Conservation (phyloP, 1,140 invertebrate species). For the Alviniconcha marisindica region DNA sequence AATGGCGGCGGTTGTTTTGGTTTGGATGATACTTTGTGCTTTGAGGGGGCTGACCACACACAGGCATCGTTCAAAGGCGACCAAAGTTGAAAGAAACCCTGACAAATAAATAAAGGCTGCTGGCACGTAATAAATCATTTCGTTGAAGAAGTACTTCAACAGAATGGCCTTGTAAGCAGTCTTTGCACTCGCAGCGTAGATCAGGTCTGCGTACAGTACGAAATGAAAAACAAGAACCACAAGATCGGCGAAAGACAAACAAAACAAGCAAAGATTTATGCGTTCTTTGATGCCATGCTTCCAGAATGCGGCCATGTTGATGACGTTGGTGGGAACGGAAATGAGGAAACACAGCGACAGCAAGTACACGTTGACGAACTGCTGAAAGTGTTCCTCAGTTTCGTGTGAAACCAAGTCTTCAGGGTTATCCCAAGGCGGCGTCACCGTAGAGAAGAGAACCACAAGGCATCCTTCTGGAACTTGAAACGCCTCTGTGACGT, state of each 20-base stretch:
- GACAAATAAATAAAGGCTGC: neutral
- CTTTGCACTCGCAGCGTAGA: neutral
- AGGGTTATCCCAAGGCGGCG: too few relatives aligned
- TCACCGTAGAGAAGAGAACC: too few relatives aligned
- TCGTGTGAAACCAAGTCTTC: too few relatives aligned
- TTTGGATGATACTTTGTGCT: neutral
- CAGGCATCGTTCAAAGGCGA: conserved; percentile 9
- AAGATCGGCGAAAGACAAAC: neutral
- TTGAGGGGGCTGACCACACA: neutral
- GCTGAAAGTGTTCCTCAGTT: too few relatives aligned
- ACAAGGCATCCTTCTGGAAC: too few relatives aligned
- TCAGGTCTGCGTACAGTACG: neutral
- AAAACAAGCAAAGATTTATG: conserved; percentile 5
- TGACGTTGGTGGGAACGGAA: neutral
- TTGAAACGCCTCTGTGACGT: too few relatives aligned
- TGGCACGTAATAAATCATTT: neutral
- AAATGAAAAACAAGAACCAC: neutral
- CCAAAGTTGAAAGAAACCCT: neutral
- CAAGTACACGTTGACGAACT: neutral
- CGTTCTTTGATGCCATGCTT: conserved; percentile 22
- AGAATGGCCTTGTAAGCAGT: neutral
- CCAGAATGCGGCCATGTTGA: conserved; percentile 4
- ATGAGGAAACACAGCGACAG: neutral
- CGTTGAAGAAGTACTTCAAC: neutral
- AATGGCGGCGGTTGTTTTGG: neutral